These are phyloP conservation scores for Hydropsyche betteni DNA, from an alignment of 2,888 invertebrate genomes.

Conservation along the genomic window DNA sequence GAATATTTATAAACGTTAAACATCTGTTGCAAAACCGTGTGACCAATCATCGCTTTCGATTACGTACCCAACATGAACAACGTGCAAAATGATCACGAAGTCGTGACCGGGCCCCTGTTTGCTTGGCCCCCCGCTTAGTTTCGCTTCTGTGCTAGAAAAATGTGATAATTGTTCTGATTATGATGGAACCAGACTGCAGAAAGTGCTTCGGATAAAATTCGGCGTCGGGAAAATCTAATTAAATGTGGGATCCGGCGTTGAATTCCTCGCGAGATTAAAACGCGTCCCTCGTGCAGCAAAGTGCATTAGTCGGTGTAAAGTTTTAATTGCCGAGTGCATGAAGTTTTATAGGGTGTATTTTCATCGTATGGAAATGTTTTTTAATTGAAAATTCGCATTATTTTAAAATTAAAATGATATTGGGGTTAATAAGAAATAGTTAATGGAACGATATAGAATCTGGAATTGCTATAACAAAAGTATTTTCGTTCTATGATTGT, in stretches of 20 bases:
- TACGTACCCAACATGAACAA: background rate
- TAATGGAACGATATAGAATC: no score
- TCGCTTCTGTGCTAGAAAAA: slow-evolving; percentile 20
- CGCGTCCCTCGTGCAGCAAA: no score
- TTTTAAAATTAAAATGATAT: no score
- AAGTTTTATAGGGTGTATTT: no score
- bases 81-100: slow-evolving; percentile 17
- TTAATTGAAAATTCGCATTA: no score
- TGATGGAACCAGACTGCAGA: background rate
- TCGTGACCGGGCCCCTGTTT: slow-evolving; percentile 24
- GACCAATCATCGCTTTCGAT: slow-evolving; percentile 31
- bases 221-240: background rate
- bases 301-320: no score
- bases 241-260: background rate
- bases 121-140: slow-evolving; percentile 28
- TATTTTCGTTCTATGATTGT: no score
- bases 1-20: background rate
- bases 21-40: slow-evolving; percentile 22
- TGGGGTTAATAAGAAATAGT: no score
- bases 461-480: no score
- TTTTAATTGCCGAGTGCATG: no score
- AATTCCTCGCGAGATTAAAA: no score
- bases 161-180: slow-evolving; percentile 17
- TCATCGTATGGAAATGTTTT: no score
- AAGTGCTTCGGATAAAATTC: background rate